Evolutionary conservation across 2,888 invertebrate genomes (phyloP).

Genomic region (Unio pictorum): DNA sequence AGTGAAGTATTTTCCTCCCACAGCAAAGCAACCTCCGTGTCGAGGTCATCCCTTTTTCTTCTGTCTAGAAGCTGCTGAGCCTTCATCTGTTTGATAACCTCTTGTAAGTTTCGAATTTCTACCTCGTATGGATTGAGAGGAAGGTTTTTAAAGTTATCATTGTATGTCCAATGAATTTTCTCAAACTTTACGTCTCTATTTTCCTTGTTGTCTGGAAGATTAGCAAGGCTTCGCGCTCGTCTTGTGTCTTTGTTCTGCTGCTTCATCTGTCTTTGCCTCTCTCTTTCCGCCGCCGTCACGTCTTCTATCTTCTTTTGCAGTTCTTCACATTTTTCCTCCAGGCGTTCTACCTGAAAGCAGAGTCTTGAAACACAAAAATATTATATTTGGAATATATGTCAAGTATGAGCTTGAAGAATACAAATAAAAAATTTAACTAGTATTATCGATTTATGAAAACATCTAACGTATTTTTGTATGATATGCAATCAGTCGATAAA

Average conservation of each 20-base stretch:
- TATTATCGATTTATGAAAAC: too few relatives aligned
- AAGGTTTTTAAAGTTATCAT: conserved; percentile 56
- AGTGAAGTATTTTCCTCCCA: conserved; percentile 62
- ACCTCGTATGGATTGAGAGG: conserved; percentile 61
- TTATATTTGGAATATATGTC: not conserved
- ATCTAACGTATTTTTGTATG: not conserved
- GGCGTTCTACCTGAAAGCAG: conserved; percentile 79
- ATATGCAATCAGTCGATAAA: too few relatives aligned
- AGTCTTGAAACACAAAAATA: conserved; percentile 35
- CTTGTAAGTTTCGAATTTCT: conserved; percentile 62
- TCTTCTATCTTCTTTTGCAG: conserved; percentile 86
- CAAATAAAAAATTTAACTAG: not conserved
- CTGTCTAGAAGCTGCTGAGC: conserved; percentile 59
- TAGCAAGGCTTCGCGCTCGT: conserved; percentile 56
- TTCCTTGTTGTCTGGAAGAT: conserved; percentile 43
- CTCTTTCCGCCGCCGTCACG: conserved; percentile 67
- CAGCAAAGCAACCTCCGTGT: conserved; percentile 56
- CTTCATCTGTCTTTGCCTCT: conserved; percentile 41
- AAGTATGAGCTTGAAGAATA: too few relatives aligned
- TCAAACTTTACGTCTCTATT: conserved; percentile 57
- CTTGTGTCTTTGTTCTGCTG: conserved; percentile 57
- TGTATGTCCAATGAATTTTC: conserved; percentile 54
- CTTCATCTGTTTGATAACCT: conserved; percentile 58
- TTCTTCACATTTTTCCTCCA: conserved; percentile 89
- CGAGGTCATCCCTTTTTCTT: conserved; percentile 57